phyloP scores from a whole-genome alignment of 2,888 invertebrate species.

The Ypsolopha sequella region DNA sequence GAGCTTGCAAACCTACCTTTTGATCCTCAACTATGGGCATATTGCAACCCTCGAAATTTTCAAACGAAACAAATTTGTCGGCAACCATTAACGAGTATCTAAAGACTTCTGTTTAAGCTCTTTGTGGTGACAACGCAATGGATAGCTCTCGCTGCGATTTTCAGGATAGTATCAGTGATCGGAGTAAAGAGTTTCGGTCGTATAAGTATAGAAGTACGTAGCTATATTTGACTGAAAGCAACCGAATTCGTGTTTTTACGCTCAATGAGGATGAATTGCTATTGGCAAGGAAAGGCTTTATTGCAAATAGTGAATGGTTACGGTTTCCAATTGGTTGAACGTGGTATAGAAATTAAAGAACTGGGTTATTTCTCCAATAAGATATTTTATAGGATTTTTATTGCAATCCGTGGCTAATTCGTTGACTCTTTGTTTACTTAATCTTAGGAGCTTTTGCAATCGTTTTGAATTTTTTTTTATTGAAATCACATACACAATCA shows the following conservation, averaged over 20 bases:
- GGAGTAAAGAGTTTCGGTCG: neutral
- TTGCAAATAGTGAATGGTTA: constrained; percentile 4
- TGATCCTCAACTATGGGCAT: constrained; percentile 25
- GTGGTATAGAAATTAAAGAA: neutral
- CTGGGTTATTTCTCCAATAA: neutral
- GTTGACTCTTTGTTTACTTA: too few species aligned
- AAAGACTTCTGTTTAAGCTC: neutral
- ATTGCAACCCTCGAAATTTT: constrained; percentile 12
- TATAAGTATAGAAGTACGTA: neutral
- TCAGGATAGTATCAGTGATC: neutral
- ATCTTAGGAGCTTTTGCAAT: too few species aligned
- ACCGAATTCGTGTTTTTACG: constrained; percentile 39
- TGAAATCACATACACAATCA: too few species aligned
- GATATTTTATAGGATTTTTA: too few species aligned
- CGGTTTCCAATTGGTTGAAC: constrained; percentile 1
- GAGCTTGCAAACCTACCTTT: constrained; percentile 57
- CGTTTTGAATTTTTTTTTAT: too few species aligned
- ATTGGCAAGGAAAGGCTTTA: constrained; percentile 33
- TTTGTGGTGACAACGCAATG: constrained; percentile 1
- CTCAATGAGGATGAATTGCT: constrained; percentile 54
- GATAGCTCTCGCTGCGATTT: neutral
- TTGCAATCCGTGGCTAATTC: too few species aligned
- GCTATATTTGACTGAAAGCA: constrained; percentile 17
- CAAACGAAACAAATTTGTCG: constrained; percentile 17
- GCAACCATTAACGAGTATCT: neutral